phyloP scores from a whole-genome alignment of 64 coral and sea anemone genomes.

The Montipora foliosa region DNA sequence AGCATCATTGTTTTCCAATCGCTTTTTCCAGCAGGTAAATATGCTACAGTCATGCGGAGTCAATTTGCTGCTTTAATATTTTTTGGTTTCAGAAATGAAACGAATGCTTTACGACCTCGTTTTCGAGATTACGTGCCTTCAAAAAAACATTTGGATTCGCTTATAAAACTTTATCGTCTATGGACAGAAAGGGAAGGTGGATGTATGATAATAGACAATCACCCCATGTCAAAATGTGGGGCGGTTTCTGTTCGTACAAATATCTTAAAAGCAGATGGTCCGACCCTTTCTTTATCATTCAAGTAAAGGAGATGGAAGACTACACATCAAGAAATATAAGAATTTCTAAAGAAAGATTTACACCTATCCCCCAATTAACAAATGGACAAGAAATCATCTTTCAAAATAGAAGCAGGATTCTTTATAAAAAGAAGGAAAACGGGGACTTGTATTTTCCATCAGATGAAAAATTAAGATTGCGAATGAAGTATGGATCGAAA shows the following conservation, averaged over 20 bases:
- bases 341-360: too few relatives aligned
- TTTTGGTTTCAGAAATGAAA: background rate
- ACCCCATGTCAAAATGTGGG: background rate
- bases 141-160: rapidly evolving
- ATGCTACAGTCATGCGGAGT: background rate
- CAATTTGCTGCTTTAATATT: background rate
- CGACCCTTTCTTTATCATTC: background rate
- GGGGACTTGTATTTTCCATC: background rate
- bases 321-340: too few relatives aligned
- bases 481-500: background rate
- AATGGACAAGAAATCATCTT: too few relatives aligned
- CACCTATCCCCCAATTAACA: too few relatives aligned
- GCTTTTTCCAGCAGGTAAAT: background rate
- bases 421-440: background rate
- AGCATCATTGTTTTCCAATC: background rate
- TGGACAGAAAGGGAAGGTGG: background rate
- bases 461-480: too few relatives aligned
- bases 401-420: background rate
- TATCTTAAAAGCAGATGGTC: background rate
- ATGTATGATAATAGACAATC: background rate
- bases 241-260: background rate
- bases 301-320: background rate
- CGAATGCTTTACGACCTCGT: background rate
- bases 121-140: background rate
- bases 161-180: background rate